Conservation (phyloP, 2,888 invertebrate genomes). For the Drosophila siamana region DNA sequence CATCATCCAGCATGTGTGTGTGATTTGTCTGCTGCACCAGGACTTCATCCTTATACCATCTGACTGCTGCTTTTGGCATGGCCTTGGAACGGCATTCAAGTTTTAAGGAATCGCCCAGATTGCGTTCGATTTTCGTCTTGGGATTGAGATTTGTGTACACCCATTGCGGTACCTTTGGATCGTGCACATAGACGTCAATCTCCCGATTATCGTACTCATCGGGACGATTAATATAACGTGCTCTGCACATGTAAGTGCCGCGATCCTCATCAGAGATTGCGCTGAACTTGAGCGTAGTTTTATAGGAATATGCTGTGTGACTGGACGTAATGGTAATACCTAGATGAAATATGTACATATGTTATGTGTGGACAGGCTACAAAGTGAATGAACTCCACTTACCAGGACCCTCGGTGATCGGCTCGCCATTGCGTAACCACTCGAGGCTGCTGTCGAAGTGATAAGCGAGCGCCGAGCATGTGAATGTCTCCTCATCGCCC, state of each 20-base stretch:
- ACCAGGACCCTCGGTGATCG: constrained; percentile 58
- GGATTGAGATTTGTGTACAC: constrained; percentile 85
- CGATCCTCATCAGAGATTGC: constrained; percentile 83
- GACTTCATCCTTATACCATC: constrained; percentile 89
- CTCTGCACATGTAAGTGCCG: constrained; percentile 85
- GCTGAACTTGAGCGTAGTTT: constrained; percentile 81
- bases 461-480: constrained; percentile 87
- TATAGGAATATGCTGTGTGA: constrained; percentile 81
- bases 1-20: constrained; percentile 67
- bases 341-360: background rate
- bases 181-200: constrained; percentile 84
- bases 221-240: constrained; percentile 62
- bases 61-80: constrained; percentile 88
- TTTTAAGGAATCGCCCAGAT: constrained; percentile 80
- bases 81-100: constrained; percentile 87
- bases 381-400: constrained; percentile 2
- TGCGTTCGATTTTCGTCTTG: constrained; percentile 80
- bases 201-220: constrained; percentile 73
- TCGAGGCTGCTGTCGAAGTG: constrained; percentile 86
- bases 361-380: background rate
- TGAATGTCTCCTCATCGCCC: constrained; percentile 87
- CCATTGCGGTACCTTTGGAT: constrained; percentile 84
- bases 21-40: constrained; percentile 83
- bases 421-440: constrained; percentile 86
- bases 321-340: constrained; percentile 62